Evolutionary conservation across 2,797 vertebrate species (phyloP), one percentile per base, ranked within the genome.

Genomic region (Notoglanidium macrostoma): DNA sequence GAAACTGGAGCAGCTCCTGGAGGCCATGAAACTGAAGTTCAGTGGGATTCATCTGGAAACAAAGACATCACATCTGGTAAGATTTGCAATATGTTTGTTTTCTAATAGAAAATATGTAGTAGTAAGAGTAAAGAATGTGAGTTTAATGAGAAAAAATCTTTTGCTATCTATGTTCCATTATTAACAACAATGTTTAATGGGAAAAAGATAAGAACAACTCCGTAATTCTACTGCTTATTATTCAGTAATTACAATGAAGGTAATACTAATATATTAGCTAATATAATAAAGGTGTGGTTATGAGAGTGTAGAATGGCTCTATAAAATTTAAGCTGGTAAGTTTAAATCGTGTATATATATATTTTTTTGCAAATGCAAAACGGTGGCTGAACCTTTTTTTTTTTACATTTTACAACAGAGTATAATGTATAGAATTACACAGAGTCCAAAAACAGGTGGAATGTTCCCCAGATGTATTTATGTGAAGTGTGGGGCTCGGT

Each of bases 1-100:
- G 89, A 95, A 96, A 84, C 94, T 98, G 92, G 97, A 97, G 90
- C 95, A 94, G 87, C 95, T 97, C 79, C 94, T 99, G 92, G 96
- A 98, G 77, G 97, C 98, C 90, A 97, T 99, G 96, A 99, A 99
- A 93, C 96, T 97, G 93, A 98, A 98, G 91, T 99, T 99, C 91
- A 96, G 95, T 0, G 94, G 96, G 92, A 63, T 84, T 32, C 82
- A 55, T 21, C 95, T 94, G 88, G 96, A 96, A 87, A 97, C 97
- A 91, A 96, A 95, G 91, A 89, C 94, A 63, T 94, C 95, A 49
- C 96, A 97, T 86, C 97, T 98, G 96, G 98, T 98, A 96, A 98
- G 97, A 93, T 86, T 88, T 15, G 78, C 2, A 2, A 29, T 72
- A 5, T 83, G 19, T 85, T 49, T 35, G 61, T 21, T 79, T 26